Base-by-base conservation (phyloP, 2,888 invertebrate species). In the Andrena bucephala region DNA sequence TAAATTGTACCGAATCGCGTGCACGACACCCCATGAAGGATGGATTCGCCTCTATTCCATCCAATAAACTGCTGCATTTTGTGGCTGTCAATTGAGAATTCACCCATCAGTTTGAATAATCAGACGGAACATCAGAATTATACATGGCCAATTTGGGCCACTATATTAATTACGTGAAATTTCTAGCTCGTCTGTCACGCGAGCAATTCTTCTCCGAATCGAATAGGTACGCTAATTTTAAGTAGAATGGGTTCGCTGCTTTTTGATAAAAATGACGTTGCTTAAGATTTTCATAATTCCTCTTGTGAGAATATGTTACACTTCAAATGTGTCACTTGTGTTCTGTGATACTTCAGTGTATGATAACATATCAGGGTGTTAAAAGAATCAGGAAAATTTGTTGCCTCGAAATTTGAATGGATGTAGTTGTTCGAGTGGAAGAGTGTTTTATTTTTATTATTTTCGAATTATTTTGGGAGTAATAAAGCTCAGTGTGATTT, bases 1-100 rank as follows among this genome's bases (percentile, higher is more conserved):
- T 87, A 87, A 87, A 85, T 80, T 80, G 68, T 69, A 67, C 8
- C 5, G 67, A 50, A 72, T 71, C 60, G 59, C 27, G 27, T 3
- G 57, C 27, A 29, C 59, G 2, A 52, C 63, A 42, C 2, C 29
- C 29, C 24, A 60, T 50, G 54, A 80, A 83, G 73, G 76, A 76
- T 77, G 70, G 57, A 81, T 84, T 77, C 33, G 20, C 7, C n/a
- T 60, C 50, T 8, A 7, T 31, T 69, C 67, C 33, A 16, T 50
- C 16, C 52, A 33, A 77, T 81, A 77, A 77, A 77, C 66, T 52
- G 36, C 27, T 20, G 33, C 68, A 33, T 73, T 50, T 60, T 36
- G 24, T 2, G 29, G 33, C 74, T 31, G 27, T 16, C 16, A 29
- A 20, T 31, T 31, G 16, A 16, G 29, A 5, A 70, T 33, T 20